Base-by-base conservation (phyloP, 2,797 vertebrate genomes). In the Urocyon cinereoargenteus region DNA sequence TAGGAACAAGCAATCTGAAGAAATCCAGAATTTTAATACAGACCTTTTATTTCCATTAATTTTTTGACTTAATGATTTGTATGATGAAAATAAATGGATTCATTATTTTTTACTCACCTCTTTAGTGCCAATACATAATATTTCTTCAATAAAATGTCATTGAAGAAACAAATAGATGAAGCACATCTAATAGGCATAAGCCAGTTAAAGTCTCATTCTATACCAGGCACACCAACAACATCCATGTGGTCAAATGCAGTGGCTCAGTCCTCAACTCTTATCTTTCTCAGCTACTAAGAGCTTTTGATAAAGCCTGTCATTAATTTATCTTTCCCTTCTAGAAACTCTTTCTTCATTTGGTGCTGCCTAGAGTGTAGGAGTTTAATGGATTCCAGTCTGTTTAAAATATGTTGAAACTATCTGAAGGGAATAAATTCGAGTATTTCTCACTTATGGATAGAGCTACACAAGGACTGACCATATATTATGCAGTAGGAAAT, bases 341-440 rank as follows among this genome's bases (percentile, higher is more conserved):
- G 21, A 64, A 49, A 57, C 12, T 3, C 51, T 89, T 66, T 84
- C 62, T 81, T 88, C 4, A 49, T 57, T 79, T 75, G 40, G 3
- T 81, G 4, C 57, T n/a, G 57, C 24, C 5, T 21, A 19, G 26
- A 72, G 18, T 51, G 0, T 51, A 90, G 31, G 61, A 49, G 12
- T 89, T 86, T 51, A 49, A 61, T 66, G 22, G 12, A 86, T 92
- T 94, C 24, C 13, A 90, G 4, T 61, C 10, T 87, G 10, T 55
- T 75, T 85, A 84, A 45, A 86, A 94, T 64, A 34, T 72, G 13
- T 72, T 92, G 61, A 91, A 78, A 59, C 15, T 86, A 81, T 95
- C 34, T 82, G 18, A 95, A 94, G 28, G 6, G 31, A 31, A 81
- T 78, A 68, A 24, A 59, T 86, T 26, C 66, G 26, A 90, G 3